Conservation (phyloP, 2,113 vertebrate species). For the Pardalotus punctatus region DNA sequence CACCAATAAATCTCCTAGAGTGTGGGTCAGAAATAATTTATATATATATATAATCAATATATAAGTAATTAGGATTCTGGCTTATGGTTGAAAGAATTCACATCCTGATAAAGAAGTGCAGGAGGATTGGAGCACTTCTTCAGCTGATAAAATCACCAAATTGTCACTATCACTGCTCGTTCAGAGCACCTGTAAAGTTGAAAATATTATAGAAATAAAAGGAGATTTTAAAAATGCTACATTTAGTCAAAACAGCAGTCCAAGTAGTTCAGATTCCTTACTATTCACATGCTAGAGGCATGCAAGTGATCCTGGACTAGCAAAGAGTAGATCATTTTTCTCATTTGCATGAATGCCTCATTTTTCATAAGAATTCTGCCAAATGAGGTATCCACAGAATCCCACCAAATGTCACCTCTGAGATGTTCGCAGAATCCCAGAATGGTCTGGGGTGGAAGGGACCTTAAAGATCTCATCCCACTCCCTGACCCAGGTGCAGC, state of each 20-base stretch:
- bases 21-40: not conserved
- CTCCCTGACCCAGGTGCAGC: not conserved
- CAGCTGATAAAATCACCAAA: not conserved
- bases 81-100: not conserved
- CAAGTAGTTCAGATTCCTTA: not conserved
- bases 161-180: not conserved
- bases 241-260: not conserved
- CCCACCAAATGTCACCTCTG: not conserved
- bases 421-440: not conserved
- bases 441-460: not conserved
- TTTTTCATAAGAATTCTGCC: not conserved
- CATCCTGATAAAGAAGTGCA: not conserved
- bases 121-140: not conserved
- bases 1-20: slow-evolving; percentile 13
- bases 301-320: not conserved
- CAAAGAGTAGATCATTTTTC: not conserved
- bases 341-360: not conserved
- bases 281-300: not conserved
- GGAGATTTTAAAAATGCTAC: not conserved
- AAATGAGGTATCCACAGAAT: not conserved
- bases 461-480: not conserved
- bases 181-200: not conserved
- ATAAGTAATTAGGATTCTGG: not conserved
- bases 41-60: not conserved
- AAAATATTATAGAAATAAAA: not conserved